These are phyloP conservation scores for Stegophylla sp. DNA, from an alignment of 2,888 invertebrate species.

Conservation along the genomic window DNA sequence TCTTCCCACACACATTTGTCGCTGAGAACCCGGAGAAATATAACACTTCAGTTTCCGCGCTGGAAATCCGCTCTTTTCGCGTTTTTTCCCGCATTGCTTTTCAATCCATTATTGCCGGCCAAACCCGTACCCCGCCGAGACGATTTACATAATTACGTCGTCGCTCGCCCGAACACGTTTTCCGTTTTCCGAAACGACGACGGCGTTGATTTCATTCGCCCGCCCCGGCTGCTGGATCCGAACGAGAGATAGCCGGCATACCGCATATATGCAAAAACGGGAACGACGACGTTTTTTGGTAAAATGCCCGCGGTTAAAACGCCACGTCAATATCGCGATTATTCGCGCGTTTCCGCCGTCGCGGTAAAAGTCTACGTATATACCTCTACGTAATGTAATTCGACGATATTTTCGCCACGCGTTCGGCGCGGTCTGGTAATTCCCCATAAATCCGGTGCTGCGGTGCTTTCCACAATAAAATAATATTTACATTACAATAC, in stretches of 20 bases:
- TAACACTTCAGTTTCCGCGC: background rate
- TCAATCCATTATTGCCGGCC: background rate
- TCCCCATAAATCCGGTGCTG: too few relatives aligned
- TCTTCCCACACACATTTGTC: too few relatives aligned
- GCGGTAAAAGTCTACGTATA: too few relatives aligned
- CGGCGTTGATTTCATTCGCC: too few relatives aligned
- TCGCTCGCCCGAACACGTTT: background rate
- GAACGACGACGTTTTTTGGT: background rate
- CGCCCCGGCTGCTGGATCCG: too few relatives aligned
- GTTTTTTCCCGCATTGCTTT: background rate
- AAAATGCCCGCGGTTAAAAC: background rate
- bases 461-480: too few relatives aligned
- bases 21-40: background rate
- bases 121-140: background rate
- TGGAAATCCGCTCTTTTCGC: background rate
- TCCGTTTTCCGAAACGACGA: conserved; percentile 5
- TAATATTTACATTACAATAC: too few relatives aligned
- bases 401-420: background rate
- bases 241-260: background rate
- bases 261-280: background rate
- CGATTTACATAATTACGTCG: conserved; percentile 27
- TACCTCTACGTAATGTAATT: too few relatives aligned
- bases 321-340: conserved; percentile 1
- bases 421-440: too few relatives aligned
- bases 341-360: background rate